These are phyloP conservation scores for Zeus faber DNA, from an alignment of 2,113 vertebrate genomes.

Conservation along the genomic window DNA sequence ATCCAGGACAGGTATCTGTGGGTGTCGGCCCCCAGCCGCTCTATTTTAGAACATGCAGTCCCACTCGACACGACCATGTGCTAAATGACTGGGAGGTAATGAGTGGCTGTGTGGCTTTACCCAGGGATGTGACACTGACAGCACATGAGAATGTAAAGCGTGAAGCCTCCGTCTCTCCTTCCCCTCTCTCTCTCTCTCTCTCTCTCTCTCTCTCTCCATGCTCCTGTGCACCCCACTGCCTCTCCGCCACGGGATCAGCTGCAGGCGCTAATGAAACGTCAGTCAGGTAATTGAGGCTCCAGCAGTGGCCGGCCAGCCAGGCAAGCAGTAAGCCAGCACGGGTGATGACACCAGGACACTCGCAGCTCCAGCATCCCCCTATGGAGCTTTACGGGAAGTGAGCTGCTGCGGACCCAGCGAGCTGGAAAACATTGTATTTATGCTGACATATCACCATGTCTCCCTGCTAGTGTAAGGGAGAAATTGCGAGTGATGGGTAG, in stretches of 20 bases:
- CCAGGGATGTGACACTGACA: slow-evolving; percentile 62
- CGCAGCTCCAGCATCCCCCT: slow-evolving; percentile 50
- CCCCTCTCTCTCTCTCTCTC: slow-evolving; percentile 21
- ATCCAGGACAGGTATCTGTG: slow-evolving; percentile 24
- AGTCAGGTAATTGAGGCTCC: slow-evolving; percentile 75
- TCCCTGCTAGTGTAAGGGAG: slow-evolving; percentile 37
- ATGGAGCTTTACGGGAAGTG: slow-evolving; percentile 43
- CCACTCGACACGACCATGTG: slow-evolving; percentile 59
- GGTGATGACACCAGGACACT: slow-evolving; percentile 61
- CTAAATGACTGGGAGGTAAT: slow-evolving; percentile 70
- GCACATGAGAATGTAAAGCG: slow-evolving; percentile 64
- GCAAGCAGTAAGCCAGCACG: slow-evolving; percentile 50
- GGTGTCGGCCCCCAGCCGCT: slow-evolving; percentile 40
- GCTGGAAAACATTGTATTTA: slow-evolving; percentile 59
- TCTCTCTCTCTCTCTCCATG: slow-evolving; percentile 37
- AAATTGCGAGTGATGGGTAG: slow-evolving; percentile 22
- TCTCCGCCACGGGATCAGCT: slow-evolving; percentile 74
- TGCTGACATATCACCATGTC: slow-evolving; percentile 38
- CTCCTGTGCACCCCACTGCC: slow-evolving; percentile 66
- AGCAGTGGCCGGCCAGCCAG: slow-evolving; percentile 66
- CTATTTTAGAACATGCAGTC: slow-evolving; percentile 54
- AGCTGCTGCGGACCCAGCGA: slow-evolving; percentile 38
- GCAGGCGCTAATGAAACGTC: slow-evolving; percentile 76
- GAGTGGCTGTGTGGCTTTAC: slow-evolving; percentile 58
- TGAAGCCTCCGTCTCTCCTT: slow-evolving; percentile 7